Evolutionary conservation across 2,888 invertebrate genomes (phyloP), one percentile per base, ranked within the genome.

Genomic region (Eucriotettix oculatus): DNA sequence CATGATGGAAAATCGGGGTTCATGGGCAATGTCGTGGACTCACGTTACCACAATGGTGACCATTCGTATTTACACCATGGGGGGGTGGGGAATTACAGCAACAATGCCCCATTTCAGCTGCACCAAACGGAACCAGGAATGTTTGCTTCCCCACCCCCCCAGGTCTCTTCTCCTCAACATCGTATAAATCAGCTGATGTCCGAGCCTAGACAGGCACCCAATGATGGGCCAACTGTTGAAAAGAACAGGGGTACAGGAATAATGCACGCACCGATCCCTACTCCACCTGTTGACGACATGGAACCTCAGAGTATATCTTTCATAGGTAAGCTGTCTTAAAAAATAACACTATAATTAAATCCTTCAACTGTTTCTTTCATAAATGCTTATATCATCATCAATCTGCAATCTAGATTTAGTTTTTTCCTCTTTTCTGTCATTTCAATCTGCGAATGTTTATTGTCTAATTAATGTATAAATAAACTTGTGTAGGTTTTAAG

Each of bases 271-370:
- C 79, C 84, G 1, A 77, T 83, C 56, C 82, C 84, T 54, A 80
- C 82, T 14, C 85, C 84, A 42, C 81, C 85, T 59, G 82, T 82
- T 29, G 90, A 90, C 70, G 90, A 90, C 70, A 92, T 93, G 91
- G 91, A 90, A 68, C 92, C 93, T 0, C 93, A 93, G 72, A 91
- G 88, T 75, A 92, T 93, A 69, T 92, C 91, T 60, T 93, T 93
- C 70, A 91, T 92, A 66, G 91, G 90, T 69, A 84, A 81, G 29
- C 29, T 5, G 29, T 29, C 29, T 29, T n/a, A n/a, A n/a, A n/a
- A n/a, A n/a, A n/a, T n/a, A n/a, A n/a, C n/a, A n/a, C n/a, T n/a
- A n/a, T n/a, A n/a, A n/a, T n/a, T n/a, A n/a, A n/a, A n/a, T n/a
- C n/a, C n/a, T n/a, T n/a, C n/a, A n/a, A n/a, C n/a, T n/a, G 3